A percentile compares a stretch with the other conserved stretches of the same genome.
Evolutionary conservation across 2,888 invertebrate genomes (phyloP).

Genomic region (Amphipyra berbera): DNA sequence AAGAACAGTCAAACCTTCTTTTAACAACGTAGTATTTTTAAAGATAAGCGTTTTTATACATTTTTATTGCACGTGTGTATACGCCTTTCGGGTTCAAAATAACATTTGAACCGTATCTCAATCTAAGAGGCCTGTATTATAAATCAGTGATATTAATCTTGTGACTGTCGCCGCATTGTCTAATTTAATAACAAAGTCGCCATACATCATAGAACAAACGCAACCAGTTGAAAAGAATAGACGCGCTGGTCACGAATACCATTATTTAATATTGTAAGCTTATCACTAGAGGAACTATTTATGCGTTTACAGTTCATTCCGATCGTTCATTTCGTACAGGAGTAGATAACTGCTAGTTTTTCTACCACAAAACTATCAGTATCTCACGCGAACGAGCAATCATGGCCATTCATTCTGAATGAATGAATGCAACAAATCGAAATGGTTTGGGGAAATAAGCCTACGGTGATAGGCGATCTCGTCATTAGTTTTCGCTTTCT

Average conservation of each 20-base stretch:
- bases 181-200: slow-evolving; percentile 62
- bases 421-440: slow-evolving; percentile 83
- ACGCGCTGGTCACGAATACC: slow-evolving; percentile 70
- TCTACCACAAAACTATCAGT: slow-evolving; percentile 77
- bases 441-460: slow-evolving; percentile 59
- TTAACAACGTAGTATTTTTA: too few relatives aligned
- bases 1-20: too few relatives aligned
- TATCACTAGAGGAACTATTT: slow-evolving; percentile 69
- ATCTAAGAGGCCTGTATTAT: slow-evolving; percentile 34
- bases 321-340: slow-evolving; percentile 72
- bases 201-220: slow-evolving; percentile 61
- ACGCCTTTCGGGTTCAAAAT: slow-evolving; percentile 6
- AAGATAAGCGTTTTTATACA: too few relatives aligned
- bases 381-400: slow-evolving; percentile 83
- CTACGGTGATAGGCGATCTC: slow-evolving; percentile 56
- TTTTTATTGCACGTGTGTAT: too few relatives aligned
- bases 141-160: slow-evolving; percentile 48
- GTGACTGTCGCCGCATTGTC: slow-evolving; percentile 64
- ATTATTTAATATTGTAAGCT: slow-evolving; percentile 69
- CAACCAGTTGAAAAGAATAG: slow-evolving; percentile 62
- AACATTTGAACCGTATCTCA: slow-evolving; percentile 24
- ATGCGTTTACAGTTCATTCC: slow-evolving; percentile 59
- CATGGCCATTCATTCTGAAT: slow-evolving; percentile 75
- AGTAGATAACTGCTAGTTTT: slow-evolving; percentile 67
- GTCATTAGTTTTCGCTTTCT: slow-evolving; percentile 54